These are phyloP conservation scores for Nasonia vitripennis DNA, from an alignment of 1,140 invertebrate genomes.

Conservation along the genomic window DNA sequence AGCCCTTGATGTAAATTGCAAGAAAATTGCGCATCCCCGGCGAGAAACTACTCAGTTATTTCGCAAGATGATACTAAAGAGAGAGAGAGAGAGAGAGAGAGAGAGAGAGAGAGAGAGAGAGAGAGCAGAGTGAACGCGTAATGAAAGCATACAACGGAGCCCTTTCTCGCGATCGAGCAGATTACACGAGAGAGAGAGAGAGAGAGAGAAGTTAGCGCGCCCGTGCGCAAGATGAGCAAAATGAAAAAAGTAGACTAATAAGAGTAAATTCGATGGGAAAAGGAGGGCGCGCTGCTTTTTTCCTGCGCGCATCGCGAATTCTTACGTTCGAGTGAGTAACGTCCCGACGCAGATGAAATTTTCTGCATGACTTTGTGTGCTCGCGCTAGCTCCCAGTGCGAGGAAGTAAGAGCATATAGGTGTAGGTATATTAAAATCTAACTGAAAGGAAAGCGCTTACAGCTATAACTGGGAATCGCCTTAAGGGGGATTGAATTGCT, in stretches of 20 bases:
- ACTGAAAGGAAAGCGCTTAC: slow-evolving; percentile 29
- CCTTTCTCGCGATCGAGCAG: neutral
- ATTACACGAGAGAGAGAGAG: neutral
- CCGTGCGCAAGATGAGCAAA: neutral
- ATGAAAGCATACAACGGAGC: slow-evolving; percentile 17
- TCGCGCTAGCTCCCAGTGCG: neutral
- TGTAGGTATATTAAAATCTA: slow-evolving; percentile 16
- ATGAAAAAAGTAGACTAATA: slow-evolving; percentile 45
- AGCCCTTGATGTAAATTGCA: neutral
- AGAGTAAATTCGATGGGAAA: slow-evolving; percentile 45
- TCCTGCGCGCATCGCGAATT: neutral
- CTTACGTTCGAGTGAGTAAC: neutral
- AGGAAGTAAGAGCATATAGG: neutral
- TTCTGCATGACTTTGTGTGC: slow-evolving; percentile 27
- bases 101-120: neutral
- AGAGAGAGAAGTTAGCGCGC: slow-evolving; percentile 16
- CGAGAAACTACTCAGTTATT: neutral
- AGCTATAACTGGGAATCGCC: slow-evolving; percentile 19
- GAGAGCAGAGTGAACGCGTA: slow-evolving; percentile 20
- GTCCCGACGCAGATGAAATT: neutral
- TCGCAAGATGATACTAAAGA: neutral
- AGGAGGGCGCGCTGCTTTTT: neutral
- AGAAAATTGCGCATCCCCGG: neutral
- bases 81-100: too few relatives aligned
- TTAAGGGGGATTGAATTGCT: slow-evolving; percentile 24